These are phyloP conservation scores for Gerris lacustris DNA, from an alignment of 2,888 invertebrate genomes.

Conservation along the genomic window DNA sequence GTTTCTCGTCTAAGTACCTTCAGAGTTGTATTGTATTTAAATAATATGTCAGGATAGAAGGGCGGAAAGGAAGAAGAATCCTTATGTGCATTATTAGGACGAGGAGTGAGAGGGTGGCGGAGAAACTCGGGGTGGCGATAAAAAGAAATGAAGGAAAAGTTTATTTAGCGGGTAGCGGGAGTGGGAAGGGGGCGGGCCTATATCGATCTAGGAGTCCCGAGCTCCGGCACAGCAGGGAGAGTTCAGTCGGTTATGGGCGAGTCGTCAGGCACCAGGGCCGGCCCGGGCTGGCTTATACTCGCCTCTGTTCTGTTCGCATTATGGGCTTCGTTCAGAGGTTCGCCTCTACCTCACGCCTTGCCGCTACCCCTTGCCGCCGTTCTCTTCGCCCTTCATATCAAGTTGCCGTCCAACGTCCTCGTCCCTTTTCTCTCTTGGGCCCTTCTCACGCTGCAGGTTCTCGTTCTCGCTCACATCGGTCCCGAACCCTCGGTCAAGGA, in stretches of 20 bases:
- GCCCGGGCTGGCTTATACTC: slow-evolving; percentile 6
- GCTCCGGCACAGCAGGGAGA: not conserved
- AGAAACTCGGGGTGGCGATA: not conserved
- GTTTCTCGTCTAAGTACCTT: too few species aligned
- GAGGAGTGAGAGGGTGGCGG: not conserved
- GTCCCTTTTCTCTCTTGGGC: slow-evolving; percentile 3
- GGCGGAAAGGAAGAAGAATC: too few species aligned
- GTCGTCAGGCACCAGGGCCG: slow-evolving; percentile 5
- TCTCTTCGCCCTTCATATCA: not conserved
- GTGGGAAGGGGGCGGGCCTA: slow-evolving; percentile 2
- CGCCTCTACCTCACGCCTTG: slow-evolving; percentile 1
- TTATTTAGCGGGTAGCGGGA: slow-evolving; percentile 3
- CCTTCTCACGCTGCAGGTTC: not conserved
- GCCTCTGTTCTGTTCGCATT: not conserved
- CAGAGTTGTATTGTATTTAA: too few species aligned
- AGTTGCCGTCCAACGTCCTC: not conserved
- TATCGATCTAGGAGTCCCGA: not conserved
- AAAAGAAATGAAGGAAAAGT: slow-evolving; percentile 5
- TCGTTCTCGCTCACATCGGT: slow-evolving; percentile 46
- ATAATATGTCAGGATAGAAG: too few species aligned
- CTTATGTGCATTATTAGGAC: too few species aligned
- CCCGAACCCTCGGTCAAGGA: slow-evolving; percentile 49
- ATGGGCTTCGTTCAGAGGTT: slow-evolving; percentile 2
- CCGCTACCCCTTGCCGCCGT: not conserved
- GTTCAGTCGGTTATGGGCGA: slow-evolving; percentile 5